phyloP scores from a whole-genome alignment of 2,888 invertebrate genomes.

The Periphyllus acericola region DNA sequence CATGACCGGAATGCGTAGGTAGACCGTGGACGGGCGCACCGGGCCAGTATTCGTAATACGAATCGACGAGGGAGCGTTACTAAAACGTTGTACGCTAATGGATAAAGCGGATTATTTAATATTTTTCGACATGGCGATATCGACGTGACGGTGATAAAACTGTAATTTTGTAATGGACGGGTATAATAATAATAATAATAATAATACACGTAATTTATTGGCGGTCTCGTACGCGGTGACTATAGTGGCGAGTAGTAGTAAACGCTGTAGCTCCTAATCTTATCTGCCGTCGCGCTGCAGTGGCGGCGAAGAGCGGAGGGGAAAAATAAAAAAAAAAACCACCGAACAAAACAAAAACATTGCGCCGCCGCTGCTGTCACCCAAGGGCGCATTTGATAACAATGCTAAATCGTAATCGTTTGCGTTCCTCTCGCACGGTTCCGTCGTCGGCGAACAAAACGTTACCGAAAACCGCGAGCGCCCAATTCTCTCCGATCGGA shows the following conservation, averaged over 20 bases:
- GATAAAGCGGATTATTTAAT: too few species aligned
- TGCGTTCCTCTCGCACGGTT: slow-evolving; percentile 32
- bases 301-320: slow-evolving; percentile 17
- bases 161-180: too few species aligned
- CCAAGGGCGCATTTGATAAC: slow-evolving; percentile 60
- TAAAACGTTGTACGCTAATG: too few species aligned
- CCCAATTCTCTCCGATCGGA: not conserved
- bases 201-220: too few species aligned
- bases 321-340: slow-evolving; percentile 25
- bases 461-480: not conserved
- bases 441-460: slow-evolving; percentile 33
- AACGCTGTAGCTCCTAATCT: slow-evolving; percentile 15
- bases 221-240: not conserved
- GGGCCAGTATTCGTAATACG: too few species aligned
- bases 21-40: too few species aligned
- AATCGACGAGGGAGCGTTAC: too few species aligned
- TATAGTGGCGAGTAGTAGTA: not conserved
- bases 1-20: too few species aligned
- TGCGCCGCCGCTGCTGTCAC: slow-evolving; percentile 34
- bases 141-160: too few species aligned
- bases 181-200: too few species aligned
- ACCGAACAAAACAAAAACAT: slow-evolving; percentile 46
- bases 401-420: slow-evolving; percentile 57
- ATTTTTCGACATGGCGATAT: too few species aligned
- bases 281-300: slow-evolving; percentile 30